Conservation (phyloP, 2,113 vertebrate genomes). For the Tragelaphus strepsiceros region DNA sequence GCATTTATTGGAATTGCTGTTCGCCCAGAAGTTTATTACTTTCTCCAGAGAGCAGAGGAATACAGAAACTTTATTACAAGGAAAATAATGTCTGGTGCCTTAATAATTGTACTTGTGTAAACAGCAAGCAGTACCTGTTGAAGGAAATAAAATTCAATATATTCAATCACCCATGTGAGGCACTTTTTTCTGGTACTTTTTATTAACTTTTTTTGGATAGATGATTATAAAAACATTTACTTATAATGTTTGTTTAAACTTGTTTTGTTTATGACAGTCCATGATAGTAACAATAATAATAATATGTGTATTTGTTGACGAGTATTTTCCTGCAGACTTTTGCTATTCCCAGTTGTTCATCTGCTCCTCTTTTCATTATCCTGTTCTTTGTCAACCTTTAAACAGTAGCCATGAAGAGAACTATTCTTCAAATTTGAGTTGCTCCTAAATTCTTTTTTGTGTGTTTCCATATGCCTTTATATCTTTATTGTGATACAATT, state of each 20-base stretch:
- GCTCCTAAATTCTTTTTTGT: not conserved
- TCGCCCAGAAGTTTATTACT: not conserved
- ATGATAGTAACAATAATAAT: not conserved
- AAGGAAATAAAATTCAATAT: not conserved
- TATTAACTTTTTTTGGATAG: not conserved
- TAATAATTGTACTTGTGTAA: conserved; percentile 16
- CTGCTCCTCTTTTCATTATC: not conserved
- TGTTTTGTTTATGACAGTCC: not conserved
- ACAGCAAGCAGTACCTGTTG: not conserved
- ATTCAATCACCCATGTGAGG: not conserved
- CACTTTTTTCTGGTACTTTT: not conserved
- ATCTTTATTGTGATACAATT: not conserved
- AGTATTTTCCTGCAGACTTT: not conserved
- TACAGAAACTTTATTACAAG: not conserved
- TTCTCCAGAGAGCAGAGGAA: not conserved
- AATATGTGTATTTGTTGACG: not conserved
- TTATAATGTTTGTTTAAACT: not conserved
- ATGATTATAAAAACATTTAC: not conserved
- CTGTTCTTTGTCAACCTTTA: not conserved
- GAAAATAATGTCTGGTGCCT: not conserved
- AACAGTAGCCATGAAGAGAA: not conserved
- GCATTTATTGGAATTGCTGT: conserved; percentile 43
- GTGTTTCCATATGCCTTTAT: not conserved
- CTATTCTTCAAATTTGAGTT: not conserved
- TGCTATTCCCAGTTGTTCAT: not conserved